phyloP scores from a whole-genome alignment of 2,797 vertebrate species.

The Syngnathus acus region DNA sequence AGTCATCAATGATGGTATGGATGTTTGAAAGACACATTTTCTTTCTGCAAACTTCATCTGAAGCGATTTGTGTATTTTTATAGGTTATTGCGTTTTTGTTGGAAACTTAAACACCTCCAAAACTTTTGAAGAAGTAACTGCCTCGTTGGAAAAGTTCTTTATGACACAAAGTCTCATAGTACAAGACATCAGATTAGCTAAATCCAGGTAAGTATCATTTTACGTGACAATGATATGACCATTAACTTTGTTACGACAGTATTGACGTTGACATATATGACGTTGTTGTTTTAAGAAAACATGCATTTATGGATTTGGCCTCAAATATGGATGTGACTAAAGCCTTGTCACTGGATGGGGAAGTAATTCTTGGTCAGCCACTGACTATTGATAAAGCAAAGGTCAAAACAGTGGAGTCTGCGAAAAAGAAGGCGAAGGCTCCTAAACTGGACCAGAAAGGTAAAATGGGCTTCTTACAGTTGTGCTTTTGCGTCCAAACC shows the following conservation, averaged over 20 bases:
- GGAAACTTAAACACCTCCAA: constrained; percentile 79
- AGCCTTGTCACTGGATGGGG: constrained; percentile 80
- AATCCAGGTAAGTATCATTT: constrained; percentile 69
- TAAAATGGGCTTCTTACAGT: neutral
- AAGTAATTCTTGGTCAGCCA: constrained; percentile 76
- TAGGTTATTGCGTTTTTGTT: constrained; percentile 74
- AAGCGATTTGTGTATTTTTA: neutral
- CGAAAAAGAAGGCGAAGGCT: constrained; percentile 60
- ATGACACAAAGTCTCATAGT: constrained; percentile 76
- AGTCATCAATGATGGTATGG: constrained; percentile 42
- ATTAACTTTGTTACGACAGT: neutral
- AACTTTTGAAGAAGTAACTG: constrained; percentile 74
- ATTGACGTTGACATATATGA: neutral
- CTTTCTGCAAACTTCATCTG: too few relatives aligned
- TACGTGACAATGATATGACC: neutral
- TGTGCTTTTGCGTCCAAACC: neutral
- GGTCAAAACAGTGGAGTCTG: constrained; percentile 42
- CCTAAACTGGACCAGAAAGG: neutral
- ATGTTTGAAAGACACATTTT: neutral
- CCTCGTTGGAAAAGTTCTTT: constrained; percentile 74
- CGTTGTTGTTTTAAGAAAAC: constrained; percentile 65
- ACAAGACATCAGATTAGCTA: constrained; percentile 76
- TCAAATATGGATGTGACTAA: constrained; percentile 81
- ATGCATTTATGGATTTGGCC: constrained; percentile 81
- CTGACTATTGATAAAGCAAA: constrained; percentile 80